phyloP scores from a whole-genome alignment of 2,797 vertebrate genomes.

The Luscinia luscinia region DNA sequence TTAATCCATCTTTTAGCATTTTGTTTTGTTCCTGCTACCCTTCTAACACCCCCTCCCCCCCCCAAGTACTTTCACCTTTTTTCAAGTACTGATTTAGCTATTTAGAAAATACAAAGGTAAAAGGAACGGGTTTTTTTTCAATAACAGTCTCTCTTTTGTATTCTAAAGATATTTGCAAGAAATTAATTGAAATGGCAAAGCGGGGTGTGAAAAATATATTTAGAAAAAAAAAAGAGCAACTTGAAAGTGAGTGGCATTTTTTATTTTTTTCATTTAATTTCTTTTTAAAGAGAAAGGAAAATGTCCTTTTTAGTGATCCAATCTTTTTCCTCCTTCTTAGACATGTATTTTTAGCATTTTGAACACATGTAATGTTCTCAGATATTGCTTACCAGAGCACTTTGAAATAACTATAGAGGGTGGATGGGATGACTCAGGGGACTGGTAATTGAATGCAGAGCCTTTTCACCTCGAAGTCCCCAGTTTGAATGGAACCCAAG shows the following conservation, averaged over 20 bases:
- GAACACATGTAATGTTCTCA: constrained; percentile 54
- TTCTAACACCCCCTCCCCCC: neutral
- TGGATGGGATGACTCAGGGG: constrained; percentile 66
- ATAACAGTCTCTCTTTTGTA: neutral
- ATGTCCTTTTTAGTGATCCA: neutral
- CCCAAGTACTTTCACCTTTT: neutral
- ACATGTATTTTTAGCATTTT: constrained; percentile 54
- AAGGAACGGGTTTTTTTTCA: neutral
- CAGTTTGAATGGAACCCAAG: constrained; percentile 31
- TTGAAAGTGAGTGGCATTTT: accelerated
- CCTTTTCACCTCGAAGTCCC: constrained; percentile 65
- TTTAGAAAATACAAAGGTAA: neutral
- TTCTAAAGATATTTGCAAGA: neutral
- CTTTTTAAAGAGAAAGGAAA: neutral
- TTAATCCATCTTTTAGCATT: constrained; percentile 17
- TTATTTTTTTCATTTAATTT: neutral
- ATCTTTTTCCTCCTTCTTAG: neutral
- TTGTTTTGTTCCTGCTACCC: neutral
- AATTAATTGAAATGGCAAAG: neutral
- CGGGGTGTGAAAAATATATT: accelerated
- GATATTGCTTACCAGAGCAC: constrained; percentile 63
- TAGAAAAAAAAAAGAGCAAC: neutral
- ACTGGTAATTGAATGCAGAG: constrained; percentile 60
- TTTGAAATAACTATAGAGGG: constrained; percentile 57
- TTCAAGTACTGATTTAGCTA: neutral